Evolutionary conservation across 1,140 invertebrate species (phyloP).

Genomic region (Schlechtendalia chinensis): DNA sequence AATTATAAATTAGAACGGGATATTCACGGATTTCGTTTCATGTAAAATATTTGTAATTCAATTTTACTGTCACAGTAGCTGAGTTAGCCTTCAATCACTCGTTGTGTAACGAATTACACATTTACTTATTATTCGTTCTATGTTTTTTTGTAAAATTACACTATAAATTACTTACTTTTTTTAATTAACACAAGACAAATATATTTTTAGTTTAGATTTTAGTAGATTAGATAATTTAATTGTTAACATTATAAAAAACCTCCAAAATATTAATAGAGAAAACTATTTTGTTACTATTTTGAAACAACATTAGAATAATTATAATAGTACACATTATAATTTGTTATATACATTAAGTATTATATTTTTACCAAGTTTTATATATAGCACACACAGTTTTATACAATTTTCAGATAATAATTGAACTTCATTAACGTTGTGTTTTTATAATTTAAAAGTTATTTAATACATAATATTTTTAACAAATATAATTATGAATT

Average conservation of each 20-base stretch:
- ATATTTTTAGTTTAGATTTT: slow-evolving; percentile 8
- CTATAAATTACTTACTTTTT: background rate
- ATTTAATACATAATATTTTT: too few relatives aligned
- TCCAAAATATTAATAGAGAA: too few relatives aligned
- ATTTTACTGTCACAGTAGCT: slow-evolving; percentile 12
- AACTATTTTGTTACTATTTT: background rate
- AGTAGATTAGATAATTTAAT: background rate
- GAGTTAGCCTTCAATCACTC: slow-evolving; percentile 17
- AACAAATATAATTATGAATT: too few relatives aligned
- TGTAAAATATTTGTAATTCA: slow-evolving; percentile 6
- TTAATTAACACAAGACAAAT: background rate
- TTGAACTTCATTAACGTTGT: too few relatives aligned
- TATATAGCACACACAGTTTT: too few relatives aligned
- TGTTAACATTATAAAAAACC: background rate
- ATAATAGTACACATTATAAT: too few relatives aligned
- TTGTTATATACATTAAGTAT: too few relatives aligned
- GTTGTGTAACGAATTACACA: slow-evolving; percentile 19
- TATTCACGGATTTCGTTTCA: background rate
- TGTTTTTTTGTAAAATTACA: background rate
- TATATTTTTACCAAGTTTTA: too few relatives aligned
- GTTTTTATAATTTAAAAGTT: too few relatives aligned
- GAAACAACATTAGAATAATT: background rate
- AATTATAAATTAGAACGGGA: background rate
- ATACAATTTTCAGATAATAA: too few relatives aligned
- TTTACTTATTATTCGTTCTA: background rate